Conservation (phyloP, 2,888 invertebrate genomes). For the Drosophila antonietae region DNA sequence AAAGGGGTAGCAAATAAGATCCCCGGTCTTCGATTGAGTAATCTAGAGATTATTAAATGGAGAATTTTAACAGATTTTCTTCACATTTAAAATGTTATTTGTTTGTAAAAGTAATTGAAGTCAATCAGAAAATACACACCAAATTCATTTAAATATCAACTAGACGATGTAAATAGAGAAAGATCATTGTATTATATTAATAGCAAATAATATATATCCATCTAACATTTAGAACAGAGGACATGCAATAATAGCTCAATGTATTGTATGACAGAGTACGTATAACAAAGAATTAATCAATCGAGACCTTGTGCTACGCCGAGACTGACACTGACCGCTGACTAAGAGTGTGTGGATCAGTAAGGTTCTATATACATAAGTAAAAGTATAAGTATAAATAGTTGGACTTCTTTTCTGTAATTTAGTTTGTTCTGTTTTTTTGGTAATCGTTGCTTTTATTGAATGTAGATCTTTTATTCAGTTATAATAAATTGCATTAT, state of each 20-base stretch:
- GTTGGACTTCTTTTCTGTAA: constrained; percentile 22
- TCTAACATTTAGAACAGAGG: neutral
- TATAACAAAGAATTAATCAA: neutral
- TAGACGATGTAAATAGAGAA: neutral
- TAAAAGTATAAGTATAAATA: constrained; percentile 1
- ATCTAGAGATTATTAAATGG: neutral
- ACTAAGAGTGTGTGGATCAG: constrained; percentile 25
- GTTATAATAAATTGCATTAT: constrained; percentile 83
- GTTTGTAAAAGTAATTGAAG: neutral
- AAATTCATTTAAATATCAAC: neutral
- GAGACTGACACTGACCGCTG: constrained; percentile 15
- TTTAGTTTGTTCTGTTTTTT: constrained; percentile 49
- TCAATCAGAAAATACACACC: neutral
- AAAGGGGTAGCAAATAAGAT: neutral
- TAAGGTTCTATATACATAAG: constrained; percentile 14
- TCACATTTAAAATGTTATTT: neutral
- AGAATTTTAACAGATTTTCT: no score
- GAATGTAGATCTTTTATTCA: constrained; percentile 77
- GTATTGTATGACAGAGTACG: neutral
- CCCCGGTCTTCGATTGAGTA: constrained; percentile 10
- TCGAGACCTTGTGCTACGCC: constrained; percentile 12
- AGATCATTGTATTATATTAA: neutral
- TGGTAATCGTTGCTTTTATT: constrained; percentile 73
- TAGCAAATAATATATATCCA: neutral
- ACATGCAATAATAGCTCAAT: neutral